Evolutionary conservation across 1,140 invertebrate genomes (phyloP), one percentile per base, ranked within the genome.

Genomic region (Wiebesia pumilae): DNA sequence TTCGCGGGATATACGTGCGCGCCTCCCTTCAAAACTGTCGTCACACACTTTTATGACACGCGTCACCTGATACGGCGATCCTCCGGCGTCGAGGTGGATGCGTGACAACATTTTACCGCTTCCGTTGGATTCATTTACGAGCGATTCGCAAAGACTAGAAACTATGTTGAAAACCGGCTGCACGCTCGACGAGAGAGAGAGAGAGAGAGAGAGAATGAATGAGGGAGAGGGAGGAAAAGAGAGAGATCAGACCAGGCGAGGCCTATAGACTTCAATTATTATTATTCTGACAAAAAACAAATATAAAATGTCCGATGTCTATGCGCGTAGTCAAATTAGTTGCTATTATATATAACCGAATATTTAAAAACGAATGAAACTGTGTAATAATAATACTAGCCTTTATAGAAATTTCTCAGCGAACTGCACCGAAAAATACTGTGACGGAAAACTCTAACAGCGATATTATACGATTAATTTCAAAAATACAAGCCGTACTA

Each of bases 41-140:
- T 75, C 35, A 38, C 7, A 30, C 30, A 16, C 19, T 51, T 62
- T 27, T 54, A 54, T 54, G 75, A 30, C 24, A 65, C 21, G 58
- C 58, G 73, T 78, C 75, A 78, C 75, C 62, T 85, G 62, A 80
- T 80, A 54, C 83, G 19, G 40, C 83, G 51, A 65, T 62, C 51
- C 51, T 24, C 38, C 35, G 33, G 27, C 79, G 16, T 40, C 58
- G 14, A 54, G 9, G 16, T 81, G 79, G 47, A 33, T 35, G 77
- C 47, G 38, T 27, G 12, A 35, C 71, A 51, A 51, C 71, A 51
- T 85, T 75, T 79, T 33, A 27, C n/a, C 12, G 33, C 43, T 81
- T 85, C 84, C 84, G 65, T 35, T 30, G 65, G 21, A 35, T 62
- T 51, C 84, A 85, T 85, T 85, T 85, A 80, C 62, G 35, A 14